phyloP scores from a whole-genome alignment of 37 sponge, comb jelly and placozoan genomes.

The Geodia barretti region DNA sequence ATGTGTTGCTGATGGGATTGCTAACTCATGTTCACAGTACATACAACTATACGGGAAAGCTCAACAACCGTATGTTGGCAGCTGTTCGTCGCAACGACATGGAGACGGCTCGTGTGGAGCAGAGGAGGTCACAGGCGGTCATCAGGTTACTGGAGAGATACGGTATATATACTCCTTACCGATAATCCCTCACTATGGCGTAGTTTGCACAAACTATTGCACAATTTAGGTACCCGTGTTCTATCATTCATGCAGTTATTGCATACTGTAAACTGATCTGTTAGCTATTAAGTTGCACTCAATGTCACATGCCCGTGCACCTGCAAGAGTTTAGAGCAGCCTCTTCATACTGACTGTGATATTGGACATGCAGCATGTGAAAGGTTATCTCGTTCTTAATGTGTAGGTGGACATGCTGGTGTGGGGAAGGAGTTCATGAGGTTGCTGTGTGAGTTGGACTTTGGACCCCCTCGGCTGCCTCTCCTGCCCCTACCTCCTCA shows the following conservation, averaged over 20 bases:
- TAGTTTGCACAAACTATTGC: too few relatives aligned
- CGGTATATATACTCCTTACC: slow-evolving; percentile 10
- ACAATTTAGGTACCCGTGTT: too few relatives aligned
- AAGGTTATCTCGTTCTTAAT: too few relatives aligned
- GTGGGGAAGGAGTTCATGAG: slow-evolving; percentile 57
- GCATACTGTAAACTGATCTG: too few relatives aligned
- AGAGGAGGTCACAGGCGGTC: slow-evolving; percentile 63
- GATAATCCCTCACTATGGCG: too few relatives aligned
- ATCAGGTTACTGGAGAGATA: slow-evolving; percentile 54
- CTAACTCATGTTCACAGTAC: slow-evolving; percentile 35
- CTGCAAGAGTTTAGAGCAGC: not conserved
- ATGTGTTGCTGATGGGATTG: slow-evolving; percentile 26
- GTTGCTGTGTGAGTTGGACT: slow-evolving; percentile 64
- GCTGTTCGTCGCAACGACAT: slow-evolving; percentile 66
- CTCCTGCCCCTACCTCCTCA: slow-evolving; percentile 55
- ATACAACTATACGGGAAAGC: slow-evolving; percentile 72
- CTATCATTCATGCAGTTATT: too few relatives aligned
- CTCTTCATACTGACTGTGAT: not conserved
- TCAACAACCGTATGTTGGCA: slow-evolving; percentile 68
- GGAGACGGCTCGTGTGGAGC: slow-evolving; percentile 67
- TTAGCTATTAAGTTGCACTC: too few relatives aligned
- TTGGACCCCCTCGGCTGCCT: slow-evolving; percentile 84
- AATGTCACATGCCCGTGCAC: not conserved
- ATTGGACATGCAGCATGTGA: not conserved
- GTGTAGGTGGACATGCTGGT: slow-evolving; percentile 23